phyloP scores from a whole-genome alignment of 2,888 invertebrate species.

The Macrosiphum euphorbiae region DNA sequence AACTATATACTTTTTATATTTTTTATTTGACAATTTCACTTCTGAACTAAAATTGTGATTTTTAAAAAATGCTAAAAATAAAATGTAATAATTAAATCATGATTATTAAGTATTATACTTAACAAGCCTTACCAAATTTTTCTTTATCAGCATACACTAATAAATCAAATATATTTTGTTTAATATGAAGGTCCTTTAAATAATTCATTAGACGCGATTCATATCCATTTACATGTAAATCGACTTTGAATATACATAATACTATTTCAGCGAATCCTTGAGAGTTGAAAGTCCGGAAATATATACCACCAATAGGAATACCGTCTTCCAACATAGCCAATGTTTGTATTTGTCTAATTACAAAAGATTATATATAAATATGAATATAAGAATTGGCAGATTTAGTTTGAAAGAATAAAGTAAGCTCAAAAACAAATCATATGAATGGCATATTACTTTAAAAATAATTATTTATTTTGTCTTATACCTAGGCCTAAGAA shows the following conservation, averaged over 20 bases:
- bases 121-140: background rate
- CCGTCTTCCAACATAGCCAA: background rate
- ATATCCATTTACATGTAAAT: background rate
- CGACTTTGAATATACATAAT: background rate
- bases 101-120: background rate
- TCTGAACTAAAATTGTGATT: background rate
- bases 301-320: constrained; percentile 1
- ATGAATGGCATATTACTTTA: background rate
- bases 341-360: background rate
- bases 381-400: background rate
- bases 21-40: background rate
- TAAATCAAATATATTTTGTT: background rate
- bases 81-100: background rate
- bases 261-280: background rate
- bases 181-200: background rate
- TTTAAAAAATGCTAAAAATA: constrained; percentile 17
- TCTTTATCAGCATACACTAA: background rate
- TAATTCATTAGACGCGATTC: background rate
- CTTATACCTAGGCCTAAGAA: too few relatives aligned
- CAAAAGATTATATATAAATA: background rate
- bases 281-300: background rate
- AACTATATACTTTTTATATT: background rate
- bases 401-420: background rate
- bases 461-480: background rate
- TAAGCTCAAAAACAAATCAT: too few relatives aligned